Evolutionary conservation across 2,888 invertebrate genomes (phyloP), one percentile per base, ranked within the genome.

Genomic region (Acrocyrtus sp.): DNA sequence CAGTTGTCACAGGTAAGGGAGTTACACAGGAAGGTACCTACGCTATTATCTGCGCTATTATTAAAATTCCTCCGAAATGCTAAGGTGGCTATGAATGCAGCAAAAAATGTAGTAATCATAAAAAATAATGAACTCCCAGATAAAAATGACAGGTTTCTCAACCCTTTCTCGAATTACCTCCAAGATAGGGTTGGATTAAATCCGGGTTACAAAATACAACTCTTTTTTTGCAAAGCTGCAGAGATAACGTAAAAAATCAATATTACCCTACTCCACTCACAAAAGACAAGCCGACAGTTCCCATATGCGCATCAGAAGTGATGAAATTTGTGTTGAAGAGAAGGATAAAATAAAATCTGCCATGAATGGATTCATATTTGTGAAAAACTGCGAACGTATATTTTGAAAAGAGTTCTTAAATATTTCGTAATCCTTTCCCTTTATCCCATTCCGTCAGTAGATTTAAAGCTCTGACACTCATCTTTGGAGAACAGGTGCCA

Each of bases 61-160:
- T 34, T 34, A 34, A 34, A 34, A 34, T 34, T 34, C 34, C 34
- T 34, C n/a, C n/a, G n/a, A 53, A 22, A 50, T 21, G 45, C 50
- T 22, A 50, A 10, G n/a, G 19, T 34, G 34, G 34, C 34, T 34
- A 5, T 50, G 22, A 6, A 17, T 27, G 29, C 24, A 50, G 24
- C 24, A 21, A 45, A 24, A 50, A 50, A n/a, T 6, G 29, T 10
- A 27, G 53, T 34, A 34, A 34, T 34, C 34, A 27, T 8, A 53
- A 53, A 27, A 27, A 53, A 53, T 53, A 53, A 53, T 53, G 53
- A 53, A 53, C 27, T 53, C 27, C 6, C 27, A 27, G n/a, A 10
- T 12, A 19, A 17, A 53, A 53, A 53, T 53, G 53, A 53, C 53
- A 53, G 29, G 27, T 26, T 8, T 53, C 53, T 26, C 26, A 27